These are phyloP conservation scores for Tetranychus piercei DNA, from an alignment of 2,888 invertebrate species.

Conservation along the genomic window DNA sequence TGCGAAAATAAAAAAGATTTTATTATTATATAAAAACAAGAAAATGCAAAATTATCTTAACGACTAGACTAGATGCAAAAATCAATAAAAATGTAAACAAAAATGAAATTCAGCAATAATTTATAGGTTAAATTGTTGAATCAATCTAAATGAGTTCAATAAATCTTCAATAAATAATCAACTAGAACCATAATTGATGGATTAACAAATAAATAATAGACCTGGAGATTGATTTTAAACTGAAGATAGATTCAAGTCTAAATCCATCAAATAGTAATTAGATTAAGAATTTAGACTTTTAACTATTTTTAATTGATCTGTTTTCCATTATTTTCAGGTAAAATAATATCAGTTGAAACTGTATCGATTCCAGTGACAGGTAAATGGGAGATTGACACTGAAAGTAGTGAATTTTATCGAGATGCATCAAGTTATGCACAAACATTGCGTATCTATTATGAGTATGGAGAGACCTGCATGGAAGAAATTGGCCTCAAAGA, in stretches of 20 bases:
- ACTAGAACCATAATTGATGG: too few species aligned
- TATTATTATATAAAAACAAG: neutral
- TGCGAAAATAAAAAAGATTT: neutral
- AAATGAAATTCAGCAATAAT: too few species aligned
- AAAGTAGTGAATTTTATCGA: slow-evolving; percentile 3
- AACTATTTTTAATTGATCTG: neutral
- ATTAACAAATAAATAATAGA: too few species aligned
- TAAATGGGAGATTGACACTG: slow-evolving; percentile 17
- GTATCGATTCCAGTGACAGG: slow-evolving; percentile 12
- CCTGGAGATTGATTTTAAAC: too few species aligned
- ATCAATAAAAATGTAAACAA: too few species aligned
- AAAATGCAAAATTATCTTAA: neutral
- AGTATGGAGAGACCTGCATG: slow-evolving; percentile 10
- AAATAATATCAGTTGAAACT: slow-evolving; percentile 17
- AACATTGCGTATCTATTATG: slow-evolving; percentile 17
- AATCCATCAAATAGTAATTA: too few species aligned
- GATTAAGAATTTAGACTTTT: too few species aligned
- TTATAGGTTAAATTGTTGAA: too few species aligned
- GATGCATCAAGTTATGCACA: slow-evolving; percentile 3
- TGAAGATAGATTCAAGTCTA: too few species aligned
- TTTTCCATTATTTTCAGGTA: slow-evolving; percentile 6
- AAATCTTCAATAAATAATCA: too few species aligned
- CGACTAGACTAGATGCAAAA: too few species aligned
- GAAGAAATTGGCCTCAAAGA: slow-evolving; percentile 17
- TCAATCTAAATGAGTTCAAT: too few species aligned